Conservation (phyloP, 2,113 vertebrate genomes). For the Colossoma macropomum region DNA sequence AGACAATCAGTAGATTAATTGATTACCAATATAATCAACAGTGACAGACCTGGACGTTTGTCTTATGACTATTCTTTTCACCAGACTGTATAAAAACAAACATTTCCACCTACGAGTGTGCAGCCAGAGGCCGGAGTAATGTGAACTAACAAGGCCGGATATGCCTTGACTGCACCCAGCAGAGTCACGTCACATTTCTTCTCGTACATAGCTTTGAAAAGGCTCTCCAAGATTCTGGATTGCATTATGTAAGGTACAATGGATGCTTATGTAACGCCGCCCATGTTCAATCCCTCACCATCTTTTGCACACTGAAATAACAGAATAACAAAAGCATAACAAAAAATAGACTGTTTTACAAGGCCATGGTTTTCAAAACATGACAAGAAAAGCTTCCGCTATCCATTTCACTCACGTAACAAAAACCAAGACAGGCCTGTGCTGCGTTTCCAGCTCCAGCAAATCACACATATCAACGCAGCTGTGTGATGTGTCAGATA, state of each 20-base stretch:
- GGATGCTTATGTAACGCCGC: constrained; percentile 34
- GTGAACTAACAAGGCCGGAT: neutral
- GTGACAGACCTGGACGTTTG: too few relatives aligned
- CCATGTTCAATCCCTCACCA: neutral
- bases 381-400: neutral
- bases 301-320: neutral
- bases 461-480: neutral
- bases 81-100: neutral
- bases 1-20: too few relatives aligned
- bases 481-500: neutral
- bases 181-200: neutral
- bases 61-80: too few relatives aligned
- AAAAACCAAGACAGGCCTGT: neutral
- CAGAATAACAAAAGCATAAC: neutral
- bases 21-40: too few relatives aligned
- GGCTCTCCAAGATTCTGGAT: constrained; percentile 8
- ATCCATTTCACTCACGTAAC: neutral
- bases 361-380: neutral
- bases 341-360: neutral
- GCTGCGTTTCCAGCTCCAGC: neutral
- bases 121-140: neutral
- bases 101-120: neutral
- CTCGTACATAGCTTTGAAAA: constrained; percentile 25
- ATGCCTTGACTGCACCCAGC: neutral
- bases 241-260: constrained; percentile 35